Percentiles rank a stretch among this genome's conserved stretches.
Evolutionary conservation across 1,140 invertebrate species (phyloP).

Genomic region (Cherax quadricarinatus): DNA sequence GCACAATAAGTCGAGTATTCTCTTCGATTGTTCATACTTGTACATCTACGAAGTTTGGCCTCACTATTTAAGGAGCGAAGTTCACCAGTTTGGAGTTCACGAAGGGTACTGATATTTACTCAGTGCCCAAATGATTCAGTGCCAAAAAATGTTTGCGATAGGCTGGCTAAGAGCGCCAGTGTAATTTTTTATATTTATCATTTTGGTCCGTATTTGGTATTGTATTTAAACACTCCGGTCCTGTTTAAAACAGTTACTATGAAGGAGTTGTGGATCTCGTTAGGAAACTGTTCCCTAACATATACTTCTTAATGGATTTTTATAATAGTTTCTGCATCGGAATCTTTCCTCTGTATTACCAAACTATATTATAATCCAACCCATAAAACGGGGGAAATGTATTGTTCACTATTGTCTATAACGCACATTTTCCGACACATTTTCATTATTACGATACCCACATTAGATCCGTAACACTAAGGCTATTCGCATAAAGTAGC

Average conservation of each 20-base stretch:
- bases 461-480: background rate
- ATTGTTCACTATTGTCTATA: background rate
- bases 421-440: background rate
- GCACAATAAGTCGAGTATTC: background rate
- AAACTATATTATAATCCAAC: background rate
- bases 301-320: no score
- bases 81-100: background rate
- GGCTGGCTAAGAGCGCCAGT: no score
- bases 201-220: no score
- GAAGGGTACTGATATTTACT: background rate
- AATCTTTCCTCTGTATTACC: no score
- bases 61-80: background rate
- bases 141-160: no score
- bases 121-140: no score
- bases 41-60: slow-evolving; percentile 10
- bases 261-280: no score
- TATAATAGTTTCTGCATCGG: no score
- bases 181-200: no score
- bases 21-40: background rate
- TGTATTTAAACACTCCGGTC: no score
- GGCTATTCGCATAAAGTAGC: background rate
- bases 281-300: no score
- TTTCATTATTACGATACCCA: background rate
- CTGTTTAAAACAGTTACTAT: no score
- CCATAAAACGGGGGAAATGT: background rate